phyloP scores from a whole-genome alignment of 1,140 invertebrate genomes.

The Bombus balteatus region DNA sequence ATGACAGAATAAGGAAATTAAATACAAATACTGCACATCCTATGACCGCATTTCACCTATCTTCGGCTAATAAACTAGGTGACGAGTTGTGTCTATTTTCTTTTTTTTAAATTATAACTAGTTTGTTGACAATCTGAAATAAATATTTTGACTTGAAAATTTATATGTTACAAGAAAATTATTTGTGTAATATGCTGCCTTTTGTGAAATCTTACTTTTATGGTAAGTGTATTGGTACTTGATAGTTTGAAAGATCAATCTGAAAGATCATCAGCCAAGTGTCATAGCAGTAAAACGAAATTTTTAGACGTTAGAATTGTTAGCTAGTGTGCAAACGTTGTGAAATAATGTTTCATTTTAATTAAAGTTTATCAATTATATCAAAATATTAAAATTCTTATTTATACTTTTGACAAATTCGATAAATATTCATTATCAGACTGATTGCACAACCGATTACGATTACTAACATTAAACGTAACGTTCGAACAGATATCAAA shows the following conservation, averaged over 20 bases:
- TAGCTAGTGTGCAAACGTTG: too few relatives aligned
- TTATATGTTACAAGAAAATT: too few relatives aligned
- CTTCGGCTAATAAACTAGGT: background rate
- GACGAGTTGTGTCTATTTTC: background rate
- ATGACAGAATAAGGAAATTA: background rate
- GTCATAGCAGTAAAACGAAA: too few relatives aligned
- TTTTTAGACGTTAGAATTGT: too few relatives aligned
- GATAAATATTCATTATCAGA: background rate
- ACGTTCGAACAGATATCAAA: background rate
- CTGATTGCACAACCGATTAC: background rate
- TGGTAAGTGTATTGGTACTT: too few relatives aligned
- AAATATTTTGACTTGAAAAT: background rate
- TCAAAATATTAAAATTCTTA: too few relatives aligned
- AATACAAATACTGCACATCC: background rate
- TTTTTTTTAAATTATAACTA: background rate
- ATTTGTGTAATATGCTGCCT: too few relatives aligned
- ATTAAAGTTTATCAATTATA: too few relatives aligned
- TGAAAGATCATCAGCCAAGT: too few relatives aligned
- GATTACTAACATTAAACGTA: background rate
- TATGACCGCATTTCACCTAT: conserved; percentile 21
- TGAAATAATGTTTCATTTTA: too few relatives aligned
- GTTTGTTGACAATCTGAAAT: background rate
- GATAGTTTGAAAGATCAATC: too few relatives aligned
- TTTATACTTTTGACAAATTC: background rate
- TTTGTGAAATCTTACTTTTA: too few relatives aligned